phyloP scores from a whole-genome alignment of 1,140 invertebrate species.

The Trachelipus rathkii region DNA sequence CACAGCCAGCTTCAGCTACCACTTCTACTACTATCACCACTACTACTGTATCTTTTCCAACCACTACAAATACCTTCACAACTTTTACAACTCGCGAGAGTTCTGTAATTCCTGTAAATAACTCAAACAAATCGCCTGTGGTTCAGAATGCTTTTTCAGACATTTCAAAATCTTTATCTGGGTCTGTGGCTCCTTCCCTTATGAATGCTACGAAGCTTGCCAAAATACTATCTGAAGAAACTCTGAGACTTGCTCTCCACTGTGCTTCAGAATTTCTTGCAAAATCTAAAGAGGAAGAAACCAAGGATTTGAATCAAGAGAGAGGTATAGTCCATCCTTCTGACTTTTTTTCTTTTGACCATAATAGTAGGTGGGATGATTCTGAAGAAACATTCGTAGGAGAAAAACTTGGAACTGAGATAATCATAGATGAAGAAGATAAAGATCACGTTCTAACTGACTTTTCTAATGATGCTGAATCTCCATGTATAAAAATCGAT shows the following conservation, averaged over 20 bases:
- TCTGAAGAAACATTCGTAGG: too few species aligned
- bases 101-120: neutral
- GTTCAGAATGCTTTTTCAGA: neutral
- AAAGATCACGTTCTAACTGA: too few species aligned
- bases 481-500: too few species aligned
- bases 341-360: too few species aligned
- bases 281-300: neutral
- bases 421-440: too few species aligned
- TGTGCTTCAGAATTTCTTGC: neutral
- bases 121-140: neutral
- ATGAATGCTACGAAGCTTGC: neutral
- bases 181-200: neutral
- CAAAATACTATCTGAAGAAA: neutral
- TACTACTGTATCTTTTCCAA: neutral
- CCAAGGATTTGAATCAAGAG: too few species aligned
- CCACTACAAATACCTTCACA: neutral
- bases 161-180: neutral
- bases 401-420: too few species aligned
- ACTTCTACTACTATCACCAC: neutral
- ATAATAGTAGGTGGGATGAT: too few species aligned
- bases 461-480: too few species aligned
- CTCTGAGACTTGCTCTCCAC: neutral
- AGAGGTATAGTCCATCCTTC: too few species aligned
- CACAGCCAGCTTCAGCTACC: conserved; percentile 7
- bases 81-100: neutral